Base-by-base conservation (phyloP, 2,797 vertebrate species). In the Scolopax bukidnonensis region DNA sequence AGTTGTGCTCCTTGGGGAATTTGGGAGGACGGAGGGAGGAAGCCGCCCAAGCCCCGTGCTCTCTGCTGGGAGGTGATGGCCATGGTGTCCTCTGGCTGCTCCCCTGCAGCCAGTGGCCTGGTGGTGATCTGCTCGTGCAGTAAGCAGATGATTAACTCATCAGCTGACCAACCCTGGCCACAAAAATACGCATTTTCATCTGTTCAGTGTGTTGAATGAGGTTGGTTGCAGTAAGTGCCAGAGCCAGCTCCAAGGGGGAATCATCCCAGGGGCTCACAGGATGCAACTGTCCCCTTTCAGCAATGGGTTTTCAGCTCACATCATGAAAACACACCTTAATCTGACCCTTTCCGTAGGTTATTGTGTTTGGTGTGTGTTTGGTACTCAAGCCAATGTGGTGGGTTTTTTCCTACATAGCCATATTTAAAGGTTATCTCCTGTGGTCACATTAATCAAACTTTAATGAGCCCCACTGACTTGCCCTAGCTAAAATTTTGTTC, bases 61-160 rank as follows among this genome's bases (percentile, higher is more conserved):
- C 12, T 45, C 17, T 32, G 68, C 38, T 54, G 61, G 41, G 65
- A 74, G 53, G 32, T 30, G 36, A 18, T 76, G 36, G 11, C 41
- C 16, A 3, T 0, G 1, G 43, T 0, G 0, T 33, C 5, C 47
- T 67, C 43, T n/a, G 60, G 21, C 67, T 25, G 71, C n/a, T 63
- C 28, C 25, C 33, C 33, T 33, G 2, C 76, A 56, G 40, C 64
- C 9, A 13, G 68, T 25, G 48, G 43, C n/a, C 45, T 16, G 10
- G 12, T 40, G 63, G 47, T 50, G 43, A 48, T 40, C 56, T 59
- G 63, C 12, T 14, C 47, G 3, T 25, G 12, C n/a, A 38, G 1
- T 43, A 40, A 82, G 27, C 33, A 79, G 36, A 10, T 70, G n/a
- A n/a, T 54, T 28, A 59, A 38, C 64, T 75, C 40, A 45, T 75